phyloP scores from a whole-genome alignment of 2,113 vertebrate genomes.

The Thunnus thynnus region DNA sequence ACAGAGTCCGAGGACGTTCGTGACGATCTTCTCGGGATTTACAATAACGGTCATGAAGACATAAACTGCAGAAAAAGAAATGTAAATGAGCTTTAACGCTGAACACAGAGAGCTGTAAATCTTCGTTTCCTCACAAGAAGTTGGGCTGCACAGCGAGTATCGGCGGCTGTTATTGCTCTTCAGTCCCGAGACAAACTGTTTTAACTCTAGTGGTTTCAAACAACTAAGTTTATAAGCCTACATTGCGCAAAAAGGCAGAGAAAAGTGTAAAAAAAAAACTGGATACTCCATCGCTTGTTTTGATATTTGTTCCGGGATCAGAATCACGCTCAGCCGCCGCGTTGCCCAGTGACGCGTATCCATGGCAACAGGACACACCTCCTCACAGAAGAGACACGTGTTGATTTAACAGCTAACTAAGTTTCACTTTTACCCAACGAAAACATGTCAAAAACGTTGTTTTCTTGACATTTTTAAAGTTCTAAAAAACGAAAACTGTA shows the following conservation, averaged over 20 bases:
- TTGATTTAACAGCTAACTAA: too few relatives aligned
- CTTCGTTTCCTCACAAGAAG: neutral
- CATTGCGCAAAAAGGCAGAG: neutral
- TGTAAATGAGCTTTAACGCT: neutral
- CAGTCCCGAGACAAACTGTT: neutral
- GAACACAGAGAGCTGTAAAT: neutral
- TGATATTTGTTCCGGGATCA: conserved; percentile 14
- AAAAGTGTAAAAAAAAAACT: neutral
- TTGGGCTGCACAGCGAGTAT: too few relatives aligned
- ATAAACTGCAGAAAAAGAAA: neutral
- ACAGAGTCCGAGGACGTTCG: neutral
- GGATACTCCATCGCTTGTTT: neutral
- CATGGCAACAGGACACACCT: conserved; percentile 48
- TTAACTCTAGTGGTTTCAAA: neutral
- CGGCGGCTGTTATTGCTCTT: neutral
- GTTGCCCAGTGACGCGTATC: conserved; percentile 50
- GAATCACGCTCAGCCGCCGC: conserved; percentile 14
- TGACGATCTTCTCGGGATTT: neutral
- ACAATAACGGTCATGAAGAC: too few relatives aligned
- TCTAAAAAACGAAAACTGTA: too few relatives aligned
- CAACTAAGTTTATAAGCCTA: too few relatives aligned
- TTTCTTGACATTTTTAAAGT: too few relatives aligned
- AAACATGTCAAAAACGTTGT: too few relatives aligned
- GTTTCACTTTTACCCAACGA: too few relatives aligned
- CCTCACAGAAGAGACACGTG: neutral